Conservation (phyloP, 2,888 invertebrate species). For the Brachynemurus nebulosus region DNA sequence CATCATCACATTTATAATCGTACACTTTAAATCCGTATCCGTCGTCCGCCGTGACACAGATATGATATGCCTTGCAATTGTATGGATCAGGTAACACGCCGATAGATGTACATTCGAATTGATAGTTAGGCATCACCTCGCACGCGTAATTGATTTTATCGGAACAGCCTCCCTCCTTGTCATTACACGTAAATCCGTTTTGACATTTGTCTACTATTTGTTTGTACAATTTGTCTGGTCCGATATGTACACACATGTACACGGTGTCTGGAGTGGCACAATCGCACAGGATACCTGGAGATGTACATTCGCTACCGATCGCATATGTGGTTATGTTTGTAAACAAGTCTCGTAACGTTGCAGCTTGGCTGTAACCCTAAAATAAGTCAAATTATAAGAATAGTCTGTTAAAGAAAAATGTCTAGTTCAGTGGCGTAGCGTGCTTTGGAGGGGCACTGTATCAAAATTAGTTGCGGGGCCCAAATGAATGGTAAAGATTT, state of each 20-base stretch:
- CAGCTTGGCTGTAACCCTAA: no score
- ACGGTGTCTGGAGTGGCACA: neutral
- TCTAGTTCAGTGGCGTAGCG: no score
- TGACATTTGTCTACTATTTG: neutral
- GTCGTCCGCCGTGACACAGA: neutral
- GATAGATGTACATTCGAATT: neutral
- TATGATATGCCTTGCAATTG: slow-evolving; percentile 1
- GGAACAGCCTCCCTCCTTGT: neutral
- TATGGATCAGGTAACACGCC: neutral
- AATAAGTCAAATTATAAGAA: no score
- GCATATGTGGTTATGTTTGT: no score
- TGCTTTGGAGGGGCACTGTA: no score
- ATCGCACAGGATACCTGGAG: neutral
- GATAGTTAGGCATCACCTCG: neutral
- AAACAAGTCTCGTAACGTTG: no score
- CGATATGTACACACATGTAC: neutral
- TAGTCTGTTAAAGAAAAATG: no score
- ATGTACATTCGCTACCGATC: neutral
- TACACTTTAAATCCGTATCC: neutral
- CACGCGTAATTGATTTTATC: neutral
- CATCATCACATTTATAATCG: neutral
- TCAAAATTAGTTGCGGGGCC: no score
- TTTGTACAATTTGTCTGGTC: neutral
- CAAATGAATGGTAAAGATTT: no score
- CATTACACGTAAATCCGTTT: neutral